Evolutionary conservation across 1,140 invertebrate genomes (phyloP), one percentile per base, ranked within the genome.

Genomic region (Penaeus vannamei): DNA sequence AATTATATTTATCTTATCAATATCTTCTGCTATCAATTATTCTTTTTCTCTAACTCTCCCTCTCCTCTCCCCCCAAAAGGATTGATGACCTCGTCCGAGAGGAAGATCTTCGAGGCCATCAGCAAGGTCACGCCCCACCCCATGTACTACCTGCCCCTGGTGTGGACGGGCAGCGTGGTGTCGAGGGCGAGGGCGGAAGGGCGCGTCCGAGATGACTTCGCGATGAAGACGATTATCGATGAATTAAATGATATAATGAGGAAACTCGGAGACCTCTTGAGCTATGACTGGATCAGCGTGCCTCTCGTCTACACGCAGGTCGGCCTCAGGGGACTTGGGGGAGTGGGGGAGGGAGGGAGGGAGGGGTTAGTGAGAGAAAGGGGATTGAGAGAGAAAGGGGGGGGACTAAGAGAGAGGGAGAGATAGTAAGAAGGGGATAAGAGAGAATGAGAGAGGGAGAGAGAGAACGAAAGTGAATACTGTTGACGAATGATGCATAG

Each of bases 81-180:
- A 91, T 93, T 99, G 22, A 93, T 99, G 19, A 94, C 96, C 22
- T 95, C 96, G 72, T 98, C 98, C 91, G 98, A 99, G 92, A 95
- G 95, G 82, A 93, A 93, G n/a, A 97, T 97, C 88, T 95, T 98
- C 77, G 94, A 96, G 46, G 95, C 96, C 89, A 93, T 98, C 89
- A 96, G 97, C 92, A 92, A 94, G 5, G 98, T 98, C 92, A 96
- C 97, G 0, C 95, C 96, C 80, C 96, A 97, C 88, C 96, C 96
- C 42, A 98, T 98, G 92, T 97, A 98, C 93, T 99, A 97, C 97
- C 95, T 99, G 92, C 98, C 98, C 36, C 96, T 95, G 19, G 94
- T 95, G 76, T 95, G 95, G 95, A 94, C 94, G 32, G 94, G 94
- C 81, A 93, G 92, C 79, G 92, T 95, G 26, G 92, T 94, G 0